phyloP scores from a whole-genome alignment of 2,888 invertebrate species.

The Clanis bilineata region DNA sequence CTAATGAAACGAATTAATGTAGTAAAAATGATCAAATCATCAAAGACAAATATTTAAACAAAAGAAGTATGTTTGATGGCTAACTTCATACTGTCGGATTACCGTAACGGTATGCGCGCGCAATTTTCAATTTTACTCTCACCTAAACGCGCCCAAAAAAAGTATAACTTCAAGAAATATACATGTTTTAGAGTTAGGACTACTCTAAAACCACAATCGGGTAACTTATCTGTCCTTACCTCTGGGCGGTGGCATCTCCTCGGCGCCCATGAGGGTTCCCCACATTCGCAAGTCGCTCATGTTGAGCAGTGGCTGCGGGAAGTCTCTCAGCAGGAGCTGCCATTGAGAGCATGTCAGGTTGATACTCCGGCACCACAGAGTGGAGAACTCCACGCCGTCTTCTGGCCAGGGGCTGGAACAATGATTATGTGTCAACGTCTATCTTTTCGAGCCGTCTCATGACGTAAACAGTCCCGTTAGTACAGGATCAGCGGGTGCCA shows the following conservation, averaged over 20 bases:
- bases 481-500: conserved; percentile 92
- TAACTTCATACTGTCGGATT: too few species aligned
- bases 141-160: too few species aligned
- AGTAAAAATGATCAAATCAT: too few species aligned
- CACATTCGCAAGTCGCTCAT: conserved; percentile 92
- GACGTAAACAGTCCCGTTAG: conserved; percentile 91
- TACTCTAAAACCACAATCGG: too few species aligned
- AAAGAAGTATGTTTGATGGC: too few species aligned
- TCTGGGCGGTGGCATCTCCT: conserved; percentile 85
- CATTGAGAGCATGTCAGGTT: conserved; percentile 91
- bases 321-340: conserved; percentile 95
- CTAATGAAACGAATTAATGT: too few species aligned
- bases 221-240: conserved; percentile 16
- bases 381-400: conserved; percentile 93
- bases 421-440: conserved; percentile 87
- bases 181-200: not conserved
- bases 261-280: conserved; percentile 95
- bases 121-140: too few species aligned
- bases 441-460: conserved; percentile 88
- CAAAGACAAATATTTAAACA: too few species aligned
- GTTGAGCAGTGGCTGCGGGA: conserved; percentile 95
- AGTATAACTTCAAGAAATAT: too few species aligned
- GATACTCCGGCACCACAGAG: conserved; percentile 96
- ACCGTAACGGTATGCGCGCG: too few species aligned
- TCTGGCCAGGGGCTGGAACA: conserved; percentile 92